These are phyloP conservation scores for Enteromius viviparus DNA, from an alignment of 2,797 vertebrate genomes.

Conservation along the genomic window DNA sequence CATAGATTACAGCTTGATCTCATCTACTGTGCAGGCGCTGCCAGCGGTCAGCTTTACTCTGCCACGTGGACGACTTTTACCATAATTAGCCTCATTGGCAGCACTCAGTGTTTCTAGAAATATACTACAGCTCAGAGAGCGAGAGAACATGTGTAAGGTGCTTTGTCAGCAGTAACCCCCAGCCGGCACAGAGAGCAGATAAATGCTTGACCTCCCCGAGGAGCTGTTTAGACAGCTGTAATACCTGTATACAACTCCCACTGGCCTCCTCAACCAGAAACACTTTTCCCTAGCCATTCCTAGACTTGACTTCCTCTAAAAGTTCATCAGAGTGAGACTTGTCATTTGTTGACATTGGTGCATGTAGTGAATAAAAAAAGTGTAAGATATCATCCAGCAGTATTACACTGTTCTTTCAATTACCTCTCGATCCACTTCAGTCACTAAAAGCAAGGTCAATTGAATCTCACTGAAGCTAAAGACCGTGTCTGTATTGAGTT, in stretches of 20 bases:
- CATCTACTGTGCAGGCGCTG: conserved; percentile 23
- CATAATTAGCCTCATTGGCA: conserved; percentile 51
- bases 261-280: background rate
- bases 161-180: conserved; percentile 14
- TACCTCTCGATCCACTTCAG: background rate
- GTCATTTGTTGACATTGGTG: background rate
- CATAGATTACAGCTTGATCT: conserved; percentile 45
- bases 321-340: background rate
- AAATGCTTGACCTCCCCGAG: conserved; percentile 6
- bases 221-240: background rate
- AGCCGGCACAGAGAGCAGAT: background rate
- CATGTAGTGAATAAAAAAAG: background rate
- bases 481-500: background rate
- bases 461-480: background rate
- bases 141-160: conserved; percentile 40
- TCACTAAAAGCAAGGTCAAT: background rate
- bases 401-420: background rate
- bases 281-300: background rate
- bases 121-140: background rate
- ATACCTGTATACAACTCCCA: background rate
- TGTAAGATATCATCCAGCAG: background rate
- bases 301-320: background rate
- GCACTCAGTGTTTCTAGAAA: conserved; percentile 31
- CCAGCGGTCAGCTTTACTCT: background rate
- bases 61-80: conserved; percentile 18